Conservation (phyloP, 1,140 invertebrate species). For the Acyrthosiphon pisum region DNA sequence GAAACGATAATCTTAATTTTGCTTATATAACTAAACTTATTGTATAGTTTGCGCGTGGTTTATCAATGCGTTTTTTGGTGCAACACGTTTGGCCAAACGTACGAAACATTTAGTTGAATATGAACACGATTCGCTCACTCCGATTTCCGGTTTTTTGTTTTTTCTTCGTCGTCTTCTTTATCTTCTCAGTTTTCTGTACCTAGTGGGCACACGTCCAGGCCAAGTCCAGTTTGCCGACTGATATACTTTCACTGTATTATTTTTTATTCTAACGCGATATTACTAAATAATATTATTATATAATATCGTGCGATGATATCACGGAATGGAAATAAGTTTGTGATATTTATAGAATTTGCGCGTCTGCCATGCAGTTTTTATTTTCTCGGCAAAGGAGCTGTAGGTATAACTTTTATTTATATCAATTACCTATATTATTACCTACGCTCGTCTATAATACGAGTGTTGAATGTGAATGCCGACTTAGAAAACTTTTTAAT, state of each 20-base stretch:
- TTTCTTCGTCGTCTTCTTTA: background rate
- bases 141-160: slow-evolving; percentile 51
- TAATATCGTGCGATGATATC: background rate
- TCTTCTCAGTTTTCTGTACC: background rate
- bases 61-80: background rate
- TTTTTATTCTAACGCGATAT: background rate
- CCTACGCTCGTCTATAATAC: no score
- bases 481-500: background rate
- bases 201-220: slow-evolving; percentile 49
- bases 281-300: background rate
- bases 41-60: background rate
- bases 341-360: background rate
- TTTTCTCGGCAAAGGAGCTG: background rate
- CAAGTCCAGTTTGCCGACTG: background rate
- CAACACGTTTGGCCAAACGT: background rate
- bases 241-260: slow-evolving; percentile 37
- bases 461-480: no score
- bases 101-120: background rate
- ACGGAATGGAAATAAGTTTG: background rate
- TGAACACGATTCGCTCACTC: background rate
- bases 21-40: no score
- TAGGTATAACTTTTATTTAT: background rate
- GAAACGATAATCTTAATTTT: background rate
- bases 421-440: background rate
- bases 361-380: background rate